phyloP scores from a whole-genome alignment of 2,113 vertebrate genomes.

The Hyperoodon ampullatus region DNA sequence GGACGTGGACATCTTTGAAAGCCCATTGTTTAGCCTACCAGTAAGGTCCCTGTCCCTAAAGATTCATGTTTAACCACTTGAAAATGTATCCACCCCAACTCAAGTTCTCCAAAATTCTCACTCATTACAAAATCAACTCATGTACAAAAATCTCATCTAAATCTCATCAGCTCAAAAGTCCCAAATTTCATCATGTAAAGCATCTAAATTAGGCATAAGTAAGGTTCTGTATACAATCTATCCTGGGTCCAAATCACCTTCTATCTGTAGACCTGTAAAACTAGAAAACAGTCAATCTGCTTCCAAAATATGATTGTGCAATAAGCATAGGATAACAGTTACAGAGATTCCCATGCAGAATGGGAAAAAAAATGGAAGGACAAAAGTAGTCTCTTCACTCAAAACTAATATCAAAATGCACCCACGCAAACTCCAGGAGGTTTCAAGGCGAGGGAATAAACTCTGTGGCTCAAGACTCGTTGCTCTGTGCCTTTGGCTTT shows the following conservation, averaged over 20 bases:
- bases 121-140: not conserved
- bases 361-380: not conserved
- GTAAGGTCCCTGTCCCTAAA: not conserved
- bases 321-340: not conserved
- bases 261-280: not conserved
- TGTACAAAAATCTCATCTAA: not conserved
- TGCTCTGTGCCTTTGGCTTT: not conserved
- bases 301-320: not conserved
- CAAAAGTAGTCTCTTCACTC: not conserved
- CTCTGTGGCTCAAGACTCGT: not conserved
- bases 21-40: not conserved
- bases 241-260: not conserved
- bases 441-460: not conserved
- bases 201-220: not conserved
- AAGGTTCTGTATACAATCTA: not conserved
- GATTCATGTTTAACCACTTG: not conserved
- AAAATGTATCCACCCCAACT: not conserved
- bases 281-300: not conserved
- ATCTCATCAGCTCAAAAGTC: not conserved
- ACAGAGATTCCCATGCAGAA: not conserved
- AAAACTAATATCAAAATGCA: not conserved
- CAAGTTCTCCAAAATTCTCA: not conserved
- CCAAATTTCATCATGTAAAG: not conserved
- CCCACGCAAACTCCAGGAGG: not conserved
- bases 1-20: not conserved